phyloP scores from a whole-genome alignment of 2,797 vertebrate genomes.

The Sebastes itinus region DNA sequence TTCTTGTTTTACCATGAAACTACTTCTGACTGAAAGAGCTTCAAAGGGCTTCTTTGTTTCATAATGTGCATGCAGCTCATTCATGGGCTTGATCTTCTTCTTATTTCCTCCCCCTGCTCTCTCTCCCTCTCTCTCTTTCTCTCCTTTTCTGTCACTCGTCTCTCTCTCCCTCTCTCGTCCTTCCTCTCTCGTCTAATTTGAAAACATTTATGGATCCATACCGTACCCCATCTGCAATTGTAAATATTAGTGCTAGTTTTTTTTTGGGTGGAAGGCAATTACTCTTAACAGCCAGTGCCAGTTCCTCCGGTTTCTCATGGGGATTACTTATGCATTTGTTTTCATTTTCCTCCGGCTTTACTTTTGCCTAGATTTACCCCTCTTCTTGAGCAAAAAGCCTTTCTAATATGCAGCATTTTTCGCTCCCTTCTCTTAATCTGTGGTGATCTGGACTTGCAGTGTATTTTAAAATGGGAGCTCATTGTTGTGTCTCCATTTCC shows the following conservation, averaged over 20 bases:
- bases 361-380: constrained; percentile 67
- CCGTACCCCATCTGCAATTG: constrained; percentile 63
- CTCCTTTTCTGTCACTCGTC: constrained; percentile 47
- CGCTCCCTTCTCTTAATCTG: constrained; percentile 65
- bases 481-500: constrained; percentile 61
- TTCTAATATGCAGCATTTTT: constrained; percentile 57
- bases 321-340: constrained; percentile 81
- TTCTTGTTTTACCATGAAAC: constrained; percentile 87
- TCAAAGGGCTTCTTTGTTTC: constrained; percentile 87
- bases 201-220: constrained; percentile 58
- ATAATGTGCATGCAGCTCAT: constrained; percentile 86
- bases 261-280: constrained; percentile 70
- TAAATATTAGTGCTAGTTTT: constrained; percentile 74
- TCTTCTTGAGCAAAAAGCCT: constrained; percentile 55
- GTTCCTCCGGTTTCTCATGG: constrained; percentile 58
- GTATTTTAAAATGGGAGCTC: constrained; percentile 69
- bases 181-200: constrained; percentile 49
- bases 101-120: constrained; percentile 70
- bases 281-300: constrained; percentile 70
- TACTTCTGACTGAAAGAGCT: constrained; percentile 86
- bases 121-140: constrained; percentile 38
- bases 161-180: constrained; percentile 28
- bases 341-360: constrained; percentile 72
- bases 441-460: constrained; percentile 61
- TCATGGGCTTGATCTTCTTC: constrained; percentile 81